Evolutionary conservation across 2,888 invertebrate genomes (phyloP).

Genomic region (Homarus gammarus): DNA sequence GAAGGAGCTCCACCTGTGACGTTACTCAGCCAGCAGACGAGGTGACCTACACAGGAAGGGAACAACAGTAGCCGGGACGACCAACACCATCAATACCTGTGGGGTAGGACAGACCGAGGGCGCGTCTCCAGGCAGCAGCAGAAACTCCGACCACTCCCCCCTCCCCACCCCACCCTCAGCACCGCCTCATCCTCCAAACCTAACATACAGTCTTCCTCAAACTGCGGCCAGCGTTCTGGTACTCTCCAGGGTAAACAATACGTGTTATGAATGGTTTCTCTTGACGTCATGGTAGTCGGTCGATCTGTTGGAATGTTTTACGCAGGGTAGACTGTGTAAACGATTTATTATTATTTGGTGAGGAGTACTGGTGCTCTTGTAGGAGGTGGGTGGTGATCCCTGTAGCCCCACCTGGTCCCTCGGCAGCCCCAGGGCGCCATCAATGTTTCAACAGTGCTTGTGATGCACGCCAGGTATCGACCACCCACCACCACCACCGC

Average conservation of each 20-base stretch:
- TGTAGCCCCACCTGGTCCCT: conserved; percentile 2
- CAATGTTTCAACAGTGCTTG: conserved; percentile 55
- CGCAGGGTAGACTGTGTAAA: not conserved
- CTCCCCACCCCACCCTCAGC: not conserved
- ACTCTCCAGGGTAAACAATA: not conserved
- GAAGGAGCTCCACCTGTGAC: too few relatives aligned
- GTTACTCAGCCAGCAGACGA: not conserved
- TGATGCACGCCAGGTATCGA: conserved; percentile 48
- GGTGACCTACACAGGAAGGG: not conserved
- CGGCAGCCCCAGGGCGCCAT: not conserved
- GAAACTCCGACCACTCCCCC: not conserved
- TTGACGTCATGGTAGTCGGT: not conserved
- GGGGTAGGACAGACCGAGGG: too few relatives aligned
- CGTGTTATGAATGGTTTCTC: not conserved
- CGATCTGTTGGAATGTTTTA: not conserved
- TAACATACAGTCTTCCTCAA: not conserved
- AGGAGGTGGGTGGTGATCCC: not conserved
- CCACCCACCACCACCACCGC: conserved; percentile 18
- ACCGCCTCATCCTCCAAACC: not conserved
- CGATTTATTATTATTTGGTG: not conserved
- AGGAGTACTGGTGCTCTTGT: not conserved
- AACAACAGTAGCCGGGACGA: not conserved
- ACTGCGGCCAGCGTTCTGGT: not conserved
- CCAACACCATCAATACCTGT: too few relatives aligned
- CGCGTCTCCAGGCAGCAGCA: not conserved